Evolutionary conservation across 2,888 invertebrate species (phyloP), one percentile per base, ranked within the genome.

Genomic region (Andrena camellia): DNA sequence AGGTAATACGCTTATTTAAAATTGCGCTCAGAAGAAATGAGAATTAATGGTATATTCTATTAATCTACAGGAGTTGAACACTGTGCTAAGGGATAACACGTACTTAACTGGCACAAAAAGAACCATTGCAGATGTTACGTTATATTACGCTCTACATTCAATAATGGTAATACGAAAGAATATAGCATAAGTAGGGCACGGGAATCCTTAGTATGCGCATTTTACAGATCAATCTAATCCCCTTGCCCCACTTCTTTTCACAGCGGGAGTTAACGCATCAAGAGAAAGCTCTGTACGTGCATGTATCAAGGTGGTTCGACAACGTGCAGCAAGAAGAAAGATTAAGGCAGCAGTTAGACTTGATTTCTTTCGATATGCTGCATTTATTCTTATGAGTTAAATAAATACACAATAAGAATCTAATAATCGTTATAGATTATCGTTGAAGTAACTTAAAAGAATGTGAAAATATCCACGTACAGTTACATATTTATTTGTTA

Each of bases 251-350:
- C 74, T 83, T 75, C 78, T 23, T 84, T 85, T 95, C 95, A 85
- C 94, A 97, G 97, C 95, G 95, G 90, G 95, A 95, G 23, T 94
- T 97, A 17, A 95, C 95, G 10, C 94, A 96, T 31, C 94, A 95
- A 78, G 97, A 97, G 70, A 96, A 96, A 90, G 97, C 97, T 89
- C 95, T 96, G 70, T 95, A 96, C 81, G 91, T 97, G 31, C 96
- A 97, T 92, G 93, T 97, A 0, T 97, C 97, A 59, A 95, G 97
- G 88, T 97, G 97, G 97, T 97, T 96, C 86, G 97, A 96, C 92
- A 97, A 97, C 90, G 94, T 97, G 78, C 97, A 97, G 91, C 96
- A 96, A 79, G 95, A 96, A 78, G 95, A 96, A 0, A 95, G 94
- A 90, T 94, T 97, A n/a, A 95, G 96, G 72, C 95, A 94, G 78